These are phyloP conservation scores for Cepaea nemoralis DNA, from an alignment of 1,140 invertebrate genomes.

Conservation along the genomic window DNA sequence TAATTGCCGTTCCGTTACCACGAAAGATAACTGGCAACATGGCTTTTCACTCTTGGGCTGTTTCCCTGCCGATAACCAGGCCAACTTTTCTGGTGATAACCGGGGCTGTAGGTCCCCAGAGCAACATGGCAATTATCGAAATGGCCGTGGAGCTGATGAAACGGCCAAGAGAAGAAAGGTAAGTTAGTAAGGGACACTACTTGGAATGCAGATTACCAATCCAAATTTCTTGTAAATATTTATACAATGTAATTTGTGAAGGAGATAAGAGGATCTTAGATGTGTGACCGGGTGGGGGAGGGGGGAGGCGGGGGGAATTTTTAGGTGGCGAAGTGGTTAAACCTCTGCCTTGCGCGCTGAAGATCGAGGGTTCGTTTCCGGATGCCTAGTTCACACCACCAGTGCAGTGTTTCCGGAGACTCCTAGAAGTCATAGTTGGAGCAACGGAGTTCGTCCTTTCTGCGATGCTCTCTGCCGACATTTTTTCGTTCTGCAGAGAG, in stretches of 20 bases:
- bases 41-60: background rate
- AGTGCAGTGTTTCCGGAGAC: no score
- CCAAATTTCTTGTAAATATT: background rate
- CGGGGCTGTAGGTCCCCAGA: constrained; percentile 10
- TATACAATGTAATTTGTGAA: background rate
- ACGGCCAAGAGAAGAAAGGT: background rate
- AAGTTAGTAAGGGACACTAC: background rate
- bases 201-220: background rate
- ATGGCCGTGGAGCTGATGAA: constrained; percentile 5
- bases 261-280: no score
- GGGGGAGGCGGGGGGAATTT: no score
- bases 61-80: constrained; percentile 14
- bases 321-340: no score
- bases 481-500: no score
- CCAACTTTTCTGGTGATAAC: background rate
- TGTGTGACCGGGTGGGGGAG: no score
- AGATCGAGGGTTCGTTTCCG: no score
- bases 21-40: background rate
- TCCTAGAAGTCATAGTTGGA: no score
- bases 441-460: no score
- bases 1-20: constrained; percentile 28
- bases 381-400: no score
- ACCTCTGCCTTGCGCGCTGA: no score
- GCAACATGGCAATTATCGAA: constrained; percentile 29
- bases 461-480: no score